phyloP scores from a whole-genome alignment of 2,888 invertebrate species.

The Dasypogon diadema region DNA sequence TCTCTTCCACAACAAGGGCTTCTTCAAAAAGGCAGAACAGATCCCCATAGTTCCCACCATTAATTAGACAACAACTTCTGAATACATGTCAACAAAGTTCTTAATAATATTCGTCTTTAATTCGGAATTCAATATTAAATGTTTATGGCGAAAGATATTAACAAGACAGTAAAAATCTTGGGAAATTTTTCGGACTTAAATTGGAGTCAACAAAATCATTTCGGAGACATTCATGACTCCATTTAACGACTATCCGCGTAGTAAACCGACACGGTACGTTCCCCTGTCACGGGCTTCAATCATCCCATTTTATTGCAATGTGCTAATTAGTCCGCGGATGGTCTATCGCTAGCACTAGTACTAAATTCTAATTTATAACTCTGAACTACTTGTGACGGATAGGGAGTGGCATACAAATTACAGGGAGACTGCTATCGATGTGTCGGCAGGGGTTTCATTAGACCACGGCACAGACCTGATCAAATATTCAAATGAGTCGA shows the following conservation, averaged over 20 bases:
- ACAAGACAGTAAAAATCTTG: constrained; percentile 23
- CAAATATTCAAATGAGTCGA: constrained; percentile 42
- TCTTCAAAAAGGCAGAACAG: too few species aligned
- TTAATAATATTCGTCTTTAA: neutral
- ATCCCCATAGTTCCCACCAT: too few species aligned
- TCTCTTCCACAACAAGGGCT: too few species aligned
- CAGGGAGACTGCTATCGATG: constrained; percentile 18
- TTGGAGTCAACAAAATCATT: neutral
- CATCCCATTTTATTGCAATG: constrained; percentile 19
- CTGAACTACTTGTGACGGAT: constrained; percentile 27
- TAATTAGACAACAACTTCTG: too few species aligned
- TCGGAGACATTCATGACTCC: neutral
- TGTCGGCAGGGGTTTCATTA: constrained; percentile 46
- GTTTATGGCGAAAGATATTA: constrained; percentile 23
- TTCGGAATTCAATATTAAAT: constrained; percentile 20
- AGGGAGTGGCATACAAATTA: constrained; percentile 38
- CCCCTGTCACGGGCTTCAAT: constrained; percentile 3
- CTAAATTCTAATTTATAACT: constrained; percentile 38
- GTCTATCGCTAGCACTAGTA: constrained; percentile 4
- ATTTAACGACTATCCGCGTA: neutral
- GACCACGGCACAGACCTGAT: constrained; percentile 25
- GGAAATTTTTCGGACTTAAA: constrained; percentile 7
- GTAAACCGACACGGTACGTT: constrained; percentile 1
- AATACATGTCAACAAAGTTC: too few species aligned
- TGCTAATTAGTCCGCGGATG: constrained; percentile 34